Conservation (phyloP, 2,888 invertebrate genomes). For the Orthosia gracilis region DNA sequence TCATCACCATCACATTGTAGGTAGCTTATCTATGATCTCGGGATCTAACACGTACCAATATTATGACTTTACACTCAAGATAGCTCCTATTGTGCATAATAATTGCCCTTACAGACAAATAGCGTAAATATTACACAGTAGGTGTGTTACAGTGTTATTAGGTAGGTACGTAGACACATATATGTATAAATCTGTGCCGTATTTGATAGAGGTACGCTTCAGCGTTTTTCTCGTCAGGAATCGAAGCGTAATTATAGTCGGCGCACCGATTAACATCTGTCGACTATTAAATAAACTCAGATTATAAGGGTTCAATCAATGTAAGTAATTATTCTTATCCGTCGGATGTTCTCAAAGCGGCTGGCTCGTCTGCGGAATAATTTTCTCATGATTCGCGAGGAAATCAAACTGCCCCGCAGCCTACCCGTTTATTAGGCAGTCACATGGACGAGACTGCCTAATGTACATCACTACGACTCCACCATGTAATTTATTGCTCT, state of each 20-base stretch:
- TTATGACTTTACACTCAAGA: constrained; percentile 25
- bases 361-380: constrained; percentile 84
- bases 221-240: constrained; percentile 88
- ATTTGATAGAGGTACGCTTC: constrained; percentile 73
- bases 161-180: not conserved
- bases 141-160: not conserved
- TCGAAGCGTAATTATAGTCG: constrained; percentile 89
- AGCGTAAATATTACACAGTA: constrained; percentile 3
- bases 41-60: constrained; percentile 25
- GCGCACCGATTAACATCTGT: constrained; percentile 90
- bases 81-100: not conserved
- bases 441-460: constrained; percentile 86
- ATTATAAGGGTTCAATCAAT: constrained; percentile 91
- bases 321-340: constrained; percentile 91
- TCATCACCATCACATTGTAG: constrained; percentile 13
- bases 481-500: constrained; percentile 77
- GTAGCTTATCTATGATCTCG: constrained; percentile 29
- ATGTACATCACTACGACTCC: constrained; percentile 81
- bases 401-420: constrained; percentile 83
- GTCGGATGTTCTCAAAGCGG: constrained; percentile 89
- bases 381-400: constrained; percentile 90
- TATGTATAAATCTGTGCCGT: constrained; percentile 72
- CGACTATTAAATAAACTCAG: constrained; percentile 90
- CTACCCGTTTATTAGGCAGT: constrained; percentile 89
- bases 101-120: constrained; percentile 8